Base-by-base conservation (phyloP, 2,797 vertebrate genomes). In the Sebastes baramenuke region DNA sequence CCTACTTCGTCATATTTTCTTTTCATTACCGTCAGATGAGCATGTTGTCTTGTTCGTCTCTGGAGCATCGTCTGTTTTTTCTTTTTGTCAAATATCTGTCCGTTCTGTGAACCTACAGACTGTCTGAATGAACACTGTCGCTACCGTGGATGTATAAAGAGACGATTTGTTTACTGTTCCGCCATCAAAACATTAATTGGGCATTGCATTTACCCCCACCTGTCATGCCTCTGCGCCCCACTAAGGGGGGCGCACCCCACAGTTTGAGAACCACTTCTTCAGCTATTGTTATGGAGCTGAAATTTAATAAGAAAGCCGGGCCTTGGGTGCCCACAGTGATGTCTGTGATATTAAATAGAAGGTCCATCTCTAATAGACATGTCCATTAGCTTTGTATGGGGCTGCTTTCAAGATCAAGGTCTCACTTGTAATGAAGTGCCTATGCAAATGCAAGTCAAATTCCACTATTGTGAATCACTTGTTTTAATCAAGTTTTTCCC, bases 371-470 rank as follows among this genome's bases (percentile, higher is more conserved):
- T 84, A 84, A 89, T 82, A 88, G 82, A 90, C 93, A 85, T 90
- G 91, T 92, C 92, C 92, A 90, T 93, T 92, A 91, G 93, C 91
- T 94, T 94, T 93, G 87, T 93, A 32, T 78, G 82, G 65, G 72
- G 61, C 75, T 76, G 82, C 93, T 94, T 94, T 93, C 87, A 94
- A 94, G 90, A 95, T 95, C 93, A 94, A 93, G 93, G 93, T 92
- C 91, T 94, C 89, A 90, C 91, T 93, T 91, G 77, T 90, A 87
- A 94, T 95, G 89, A 94, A 95, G 94, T 91, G 92, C 78, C 90
- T 90, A 82, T 90, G 89, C 88, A 90, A 93, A 93, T 92, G 82
- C 78, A 82, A 92, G 91, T 93, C 88, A 91, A 85, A 92, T 91
- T 92, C 88, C 60, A 84, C 90, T 72, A 91, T 91, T 93, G 87